Percentiles rank a stretch among this genome's conserved stretches.
phyloP scores from a whole-genome alignment of 2,113 vertebrate genomes.

The Paramormyrops kingsleyae region DNA sequence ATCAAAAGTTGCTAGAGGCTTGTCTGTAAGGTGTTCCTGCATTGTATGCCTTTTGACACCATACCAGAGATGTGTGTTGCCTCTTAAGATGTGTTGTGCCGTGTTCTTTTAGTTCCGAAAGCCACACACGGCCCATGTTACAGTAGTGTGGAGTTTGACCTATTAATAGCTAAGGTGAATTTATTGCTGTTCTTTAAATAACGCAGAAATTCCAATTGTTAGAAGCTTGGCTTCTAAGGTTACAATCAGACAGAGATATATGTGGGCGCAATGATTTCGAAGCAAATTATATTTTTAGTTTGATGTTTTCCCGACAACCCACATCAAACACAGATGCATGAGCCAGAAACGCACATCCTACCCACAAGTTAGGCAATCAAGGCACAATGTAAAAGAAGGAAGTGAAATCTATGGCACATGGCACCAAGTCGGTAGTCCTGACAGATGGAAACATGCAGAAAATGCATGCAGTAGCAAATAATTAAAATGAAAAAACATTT shows the following conservation, averaged over 20 bases:
- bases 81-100: neutral
- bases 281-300: neutral
- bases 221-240: neutral
- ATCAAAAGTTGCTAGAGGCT: neutral
- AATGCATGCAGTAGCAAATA: neutral
- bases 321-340: neutral
- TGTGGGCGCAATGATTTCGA: neutral
- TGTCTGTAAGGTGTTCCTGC: neutral
- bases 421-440: neutral
- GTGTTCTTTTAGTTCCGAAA: neutral
- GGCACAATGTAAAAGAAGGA: neutral
- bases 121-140: neutral
- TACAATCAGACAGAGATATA: neutral
- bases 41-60: neutral
- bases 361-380: neutral
- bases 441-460: neutral
- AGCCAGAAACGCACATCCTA: neutral
- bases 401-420: neutral
- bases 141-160: neutral
- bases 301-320: neutral
- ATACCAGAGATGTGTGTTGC: neutral
- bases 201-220: neutral
- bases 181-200: neutral
- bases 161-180: neutral
- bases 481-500: neutral